These are phyloP conservation scores for Drosophila murphyi DNA, from an alignment of 1,140 invertebrate genomes.

Conservation along the genomic window DNA sequence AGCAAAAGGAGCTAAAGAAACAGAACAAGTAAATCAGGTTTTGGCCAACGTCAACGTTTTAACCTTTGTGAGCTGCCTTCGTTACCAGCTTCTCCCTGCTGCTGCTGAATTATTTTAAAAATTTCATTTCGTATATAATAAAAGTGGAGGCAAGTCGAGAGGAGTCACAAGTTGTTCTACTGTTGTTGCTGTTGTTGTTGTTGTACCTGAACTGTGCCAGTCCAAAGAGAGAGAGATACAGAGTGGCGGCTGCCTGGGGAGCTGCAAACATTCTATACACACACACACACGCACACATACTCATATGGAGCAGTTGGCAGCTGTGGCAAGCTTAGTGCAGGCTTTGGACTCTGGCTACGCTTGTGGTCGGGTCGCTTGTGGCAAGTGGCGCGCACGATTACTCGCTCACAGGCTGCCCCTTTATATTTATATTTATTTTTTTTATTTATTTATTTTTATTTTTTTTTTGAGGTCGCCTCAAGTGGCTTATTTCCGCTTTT, in stretches of 20 bases:
- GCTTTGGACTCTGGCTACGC: conserved; percentile 32
- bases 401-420: conserved; percentile 38
- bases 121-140: conserved; percentile 54
- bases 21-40: conserved; percentile 81
- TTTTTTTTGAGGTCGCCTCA: conserved; percentile 73
- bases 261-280: not conserved
- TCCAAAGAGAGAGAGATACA: not conserved
- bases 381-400: conserved; percentile 77
- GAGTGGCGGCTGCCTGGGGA: not conserved
- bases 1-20: conserved; percentile 37
- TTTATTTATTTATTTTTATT: conserved; percentile 5
- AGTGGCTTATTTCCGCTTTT: conserved; percentile 82
- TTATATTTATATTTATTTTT: not conserved
- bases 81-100: conserved; percentile 24
- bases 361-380: conserved; percentile 33
- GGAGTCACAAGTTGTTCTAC: too few relatives aligned
- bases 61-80: conserved; percentile 63
- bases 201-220: conserved; percentile 10
- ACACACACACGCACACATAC: too few relatives aligned
- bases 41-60: conserved; percentile 73
- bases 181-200: not conserved
- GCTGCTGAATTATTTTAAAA: conserved; percentile 74
- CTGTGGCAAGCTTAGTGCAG: conserved; percentile 4
- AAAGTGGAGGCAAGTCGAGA: too few relatives aligned
- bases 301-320: conserved; percentile 12